Evolutionary conservation across 35 echinoderm and acorn worm genomes (phyloP).

Genomic region (Eucidaris tribuloides): DNA sequence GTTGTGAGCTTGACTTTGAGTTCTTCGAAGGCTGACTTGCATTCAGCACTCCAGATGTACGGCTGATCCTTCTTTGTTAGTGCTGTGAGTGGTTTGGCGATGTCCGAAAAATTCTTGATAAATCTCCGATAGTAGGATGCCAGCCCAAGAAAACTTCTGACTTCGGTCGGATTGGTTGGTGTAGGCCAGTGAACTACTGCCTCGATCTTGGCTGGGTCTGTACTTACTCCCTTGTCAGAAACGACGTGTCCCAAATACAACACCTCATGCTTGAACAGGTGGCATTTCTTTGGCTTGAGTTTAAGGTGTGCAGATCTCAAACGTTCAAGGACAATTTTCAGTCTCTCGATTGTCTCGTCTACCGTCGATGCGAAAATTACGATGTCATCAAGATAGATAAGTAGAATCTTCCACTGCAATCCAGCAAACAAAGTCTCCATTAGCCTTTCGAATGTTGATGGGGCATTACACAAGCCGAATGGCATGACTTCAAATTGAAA

Average conservation of each 20-base stretch:
- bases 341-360: not conserved
- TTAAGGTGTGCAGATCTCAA: slow-evolving; percentile 36
- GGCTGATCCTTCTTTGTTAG: slow-evolving; percentile 36
- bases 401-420: slow-evolving; percentile 9
- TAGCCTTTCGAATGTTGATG: slow-evolving; percentile 40
- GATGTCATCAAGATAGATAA: not conserved
- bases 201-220: not conserved
- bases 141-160: not conserved
- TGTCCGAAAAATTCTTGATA: too few species aligned
- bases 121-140: slow-evolving; percentile 1
- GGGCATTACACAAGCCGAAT: slow-evolving; percentile 33
- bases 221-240: not conserved
- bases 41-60: slow-evolving; percentile 22
- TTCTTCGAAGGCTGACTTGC: slow-evolving; percentile 10
- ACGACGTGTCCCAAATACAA: slow-evolving; percentile 23
- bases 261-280: slow-evolving; percentile 26
- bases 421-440: slow-evolving; percentile 25
- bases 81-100: not conserved
- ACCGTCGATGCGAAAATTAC: not conserved
- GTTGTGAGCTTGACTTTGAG: not conserved
- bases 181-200: not conserved
- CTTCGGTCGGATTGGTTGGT: not conserved
- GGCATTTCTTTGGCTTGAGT: slow-evolving; percentile 48
- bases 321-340: slow-evolving; percentile 22
- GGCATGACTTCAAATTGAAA: slow-evolving; percentile 24